phyloP scores from a whole-genome alignment of 2,888 invertebrate species.

The Pocota personata region DNA sequence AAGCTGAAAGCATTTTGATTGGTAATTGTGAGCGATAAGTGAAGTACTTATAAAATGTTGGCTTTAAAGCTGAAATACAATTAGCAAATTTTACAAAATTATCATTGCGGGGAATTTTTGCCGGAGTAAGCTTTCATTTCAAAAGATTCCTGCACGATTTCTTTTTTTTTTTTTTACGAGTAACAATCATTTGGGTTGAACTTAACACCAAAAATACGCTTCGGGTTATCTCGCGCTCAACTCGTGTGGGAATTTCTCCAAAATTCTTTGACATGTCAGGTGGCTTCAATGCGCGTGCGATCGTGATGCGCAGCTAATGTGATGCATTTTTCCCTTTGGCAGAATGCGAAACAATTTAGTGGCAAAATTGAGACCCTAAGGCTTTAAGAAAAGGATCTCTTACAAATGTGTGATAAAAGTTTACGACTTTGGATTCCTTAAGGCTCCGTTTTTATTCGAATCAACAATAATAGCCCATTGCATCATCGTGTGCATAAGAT shows the following conservation, averaged over 20 bases:
- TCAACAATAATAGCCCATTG: too few relatives aligned
- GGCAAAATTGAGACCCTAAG: background rate
- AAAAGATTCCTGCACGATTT: background rate
- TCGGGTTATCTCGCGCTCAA: slow-evolving; percentile 31
- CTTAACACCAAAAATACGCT: background rate
- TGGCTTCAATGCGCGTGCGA: slow-evolving; percentile 9
- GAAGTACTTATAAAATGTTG: slow-evolving; percentile 8
- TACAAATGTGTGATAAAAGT: slow-evolving; percentile 34
- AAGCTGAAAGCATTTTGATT: slow-evolving; percentile 65
- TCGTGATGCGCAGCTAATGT: slow-evolving; percentile 29
- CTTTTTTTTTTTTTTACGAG: slow-evolving; percentile 1
- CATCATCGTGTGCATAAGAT: too few relatives aligned
- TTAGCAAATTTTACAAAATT: slow-evolving; percentile 5
- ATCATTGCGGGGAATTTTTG: background rate
- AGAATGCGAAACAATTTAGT: background rate
- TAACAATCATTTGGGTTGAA: slow-evolving; percentile 26
- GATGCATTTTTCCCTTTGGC: background rate
- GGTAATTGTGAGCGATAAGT: slow-evolving; percentile 52
- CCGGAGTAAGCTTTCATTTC: background rate
- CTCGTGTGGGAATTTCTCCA: slow-evolving; percentile 29
- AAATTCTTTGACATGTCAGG: slow-evolving; percentile 21
- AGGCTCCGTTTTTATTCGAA: too few relatives aligned
- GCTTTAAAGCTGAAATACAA: background rate
- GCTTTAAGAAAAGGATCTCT: background rate
- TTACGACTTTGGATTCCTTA: background rate